phyloP scores from a whole-genome alignment of 2,888 invertebrate species.

The Pollenia labialis region DNA sequence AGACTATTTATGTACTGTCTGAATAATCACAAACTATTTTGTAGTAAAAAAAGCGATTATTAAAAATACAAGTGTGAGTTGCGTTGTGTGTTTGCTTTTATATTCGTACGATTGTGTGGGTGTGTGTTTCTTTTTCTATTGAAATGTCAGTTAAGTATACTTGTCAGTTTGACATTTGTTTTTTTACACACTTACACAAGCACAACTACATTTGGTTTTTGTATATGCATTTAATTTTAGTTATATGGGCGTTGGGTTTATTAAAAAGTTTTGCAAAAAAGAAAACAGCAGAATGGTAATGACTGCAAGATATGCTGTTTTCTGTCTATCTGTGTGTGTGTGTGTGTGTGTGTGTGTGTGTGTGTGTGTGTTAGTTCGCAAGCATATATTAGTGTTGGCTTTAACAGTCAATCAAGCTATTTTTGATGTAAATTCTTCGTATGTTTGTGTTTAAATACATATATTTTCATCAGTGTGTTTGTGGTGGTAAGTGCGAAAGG shows the following conservation, averaged over 20 bases:
- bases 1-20: constrained; percentile 49
- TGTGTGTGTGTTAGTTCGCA: not conserved
- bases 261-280: constrained; percentile 43
- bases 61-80: constrained; percentile 1
- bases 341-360: constrained; percentile 19
- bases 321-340: constrained; percentile 18
- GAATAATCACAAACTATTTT: constrained; percentile 37
- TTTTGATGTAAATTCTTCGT: not conserved
- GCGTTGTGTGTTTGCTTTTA: not conserved
- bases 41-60: not conserved
- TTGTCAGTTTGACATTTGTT: constrained; percentile 81
- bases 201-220: constrained; percentile 8
- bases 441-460: not conserved
- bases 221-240: constrained; percentile 76
- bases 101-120: not conserved
- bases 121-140: constrained; percentile 41
- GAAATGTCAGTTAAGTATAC: constrained; percentile 71
- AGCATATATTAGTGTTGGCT: not conserved
- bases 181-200: constrained; percentile 49
- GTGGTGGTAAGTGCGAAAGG: constrained; percentile 13
- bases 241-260: constrained; percentile 77
- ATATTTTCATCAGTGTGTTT: constrained; percentile 5
- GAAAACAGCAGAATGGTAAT: constrained; percentile 36
- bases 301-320: constrained; percentile 31
- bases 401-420: constrained; percentile 38